Base-by-base conservation (phyloP, 2,113 vertebrate species). In the Haliaeetus leucogaster region DNA sequence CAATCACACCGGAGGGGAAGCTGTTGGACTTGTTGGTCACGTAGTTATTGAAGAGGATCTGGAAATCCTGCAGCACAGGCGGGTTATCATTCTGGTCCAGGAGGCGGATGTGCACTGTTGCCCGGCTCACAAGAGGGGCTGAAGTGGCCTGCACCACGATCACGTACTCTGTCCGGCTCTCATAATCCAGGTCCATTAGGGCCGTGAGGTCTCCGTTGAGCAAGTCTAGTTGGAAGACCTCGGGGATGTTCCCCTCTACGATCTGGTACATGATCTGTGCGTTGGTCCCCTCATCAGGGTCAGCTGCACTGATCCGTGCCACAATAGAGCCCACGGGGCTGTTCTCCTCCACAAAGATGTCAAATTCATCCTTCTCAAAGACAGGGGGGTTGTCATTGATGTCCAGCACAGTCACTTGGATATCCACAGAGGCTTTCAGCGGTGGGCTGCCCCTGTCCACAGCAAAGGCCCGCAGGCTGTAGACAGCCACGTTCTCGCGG, bases 231-330 rank as follows among this genome's bases (percentile, higher is more conserved):
- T 99, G 99, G 95, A 99, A 99, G 77, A 99, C 98, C 94, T 99
- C 99, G 0, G 99, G 99, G 67, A 98, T 97, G 52, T 99, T 99
- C 38, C 99, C 99, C 93, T 99, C 99, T 53, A 99, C 99, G 0
- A 99, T 99, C 97, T 99, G 99, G 90, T 99, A 99, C 99, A 99
- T 99, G 96, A 99, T 99, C 96, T 99, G 99, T 43, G 99, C 99
- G 0, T 99, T 99, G 59, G 99, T 99, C 53, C 99, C 99, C 73
- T 99, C 99, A 0, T 99, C 99, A 0, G 99, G 99, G 94, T 99
- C 99, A 0, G 98, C 97, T 36, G 99, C 99, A 1, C 95, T 98
- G 87, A 99, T 99, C 15, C 97, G 97, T 4, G 99, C 99, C 94
- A 99, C 99, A 9, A 99, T 98, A 1, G 99, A 99, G 29, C 99